Percentiles rank a stretch among this genome's conserved stretches.
These are phyloP conservation scores for Rhizoglyphus robini DNA, from an alignment of 1,140 invertebrate species.

Conservation along the genomic window DNA sequence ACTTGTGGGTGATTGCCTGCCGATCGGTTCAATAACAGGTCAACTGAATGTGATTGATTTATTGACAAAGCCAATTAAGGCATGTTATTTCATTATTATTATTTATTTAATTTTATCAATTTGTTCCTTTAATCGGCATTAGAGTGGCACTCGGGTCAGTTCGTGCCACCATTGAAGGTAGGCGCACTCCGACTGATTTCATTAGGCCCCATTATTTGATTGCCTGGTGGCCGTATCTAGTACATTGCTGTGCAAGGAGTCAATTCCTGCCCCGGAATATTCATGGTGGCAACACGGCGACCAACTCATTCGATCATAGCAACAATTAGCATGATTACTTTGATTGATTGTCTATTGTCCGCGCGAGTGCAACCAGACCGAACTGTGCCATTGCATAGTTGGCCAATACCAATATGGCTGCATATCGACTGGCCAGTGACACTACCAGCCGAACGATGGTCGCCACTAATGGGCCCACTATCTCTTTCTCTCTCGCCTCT, in stretches of 20 bases:
- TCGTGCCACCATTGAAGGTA: background rate
- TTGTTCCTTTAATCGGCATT: too few relatives aligned
- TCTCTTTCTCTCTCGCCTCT: too few relatives aligned
- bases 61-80: background rate
- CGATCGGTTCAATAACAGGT: background rate
- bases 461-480: too few relatives aligned
- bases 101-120: conserved; percentile 14
- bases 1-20: background rate
- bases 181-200: background rate
- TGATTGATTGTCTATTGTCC: conserved; percentile 7
- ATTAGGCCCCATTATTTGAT: conserved; percentile 4
- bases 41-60: conserved; percentile 2
- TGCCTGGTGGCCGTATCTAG: background rate
- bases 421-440: too few relatives aligned
- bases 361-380: too few relatives aligned
- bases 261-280: too few relatives aligned
- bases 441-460: too few relatives aligned
- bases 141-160: too few relatives aligned
- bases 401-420: too few relatives aligned
- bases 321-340: conserved; percentile 14
- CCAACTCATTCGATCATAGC: background rate
- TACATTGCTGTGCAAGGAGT: too few relatives aligned
- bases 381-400: too few relatives aligned
- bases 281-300: too few relatives aligned
- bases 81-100: background rate